Percentiles rank a stretch among this genome's conserved stretches.
phyloP scores from a whole-genome alignment of 2,797 vertebrate species.

The Chiroxiphia lanceolata region DNA sequence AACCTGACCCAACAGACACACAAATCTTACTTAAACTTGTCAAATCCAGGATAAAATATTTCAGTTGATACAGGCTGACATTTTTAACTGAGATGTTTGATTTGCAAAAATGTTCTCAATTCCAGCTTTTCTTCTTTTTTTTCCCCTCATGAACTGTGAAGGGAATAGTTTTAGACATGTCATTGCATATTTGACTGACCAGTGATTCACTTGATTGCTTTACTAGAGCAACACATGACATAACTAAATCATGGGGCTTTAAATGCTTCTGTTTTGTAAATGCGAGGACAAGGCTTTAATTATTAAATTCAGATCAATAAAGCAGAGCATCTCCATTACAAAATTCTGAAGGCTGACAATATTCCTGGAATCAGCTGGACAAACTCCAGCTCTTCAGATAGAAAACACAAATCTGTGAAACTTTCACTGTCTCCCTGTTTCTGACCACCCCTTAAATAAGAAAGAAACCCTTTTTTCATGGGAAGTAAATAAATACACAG shows the following conservation, averaged over 20 bases:
- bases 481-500: neutral
- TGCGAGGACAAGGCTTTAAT: neutral
- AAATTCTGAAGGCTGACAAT: neutral
- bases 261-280: neutral
- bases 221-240: neutral
- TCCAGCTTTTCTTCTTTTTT: neutral
- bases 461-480: neutral
- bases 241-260: neutral
- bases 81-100: conserved; percentile 25
- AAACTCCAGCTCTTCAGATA: neutral
- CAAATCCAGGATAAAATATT: neutral
- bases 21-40: conserved; percentile 58
- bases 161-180: neutral
- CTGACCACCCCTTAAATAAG: neutral
- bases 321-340: neutral
- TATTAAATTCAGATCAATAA: neutral
- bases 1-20: neutral
- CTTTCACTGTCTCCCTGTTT: neutral
- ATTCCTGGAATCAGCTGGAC: neutral
- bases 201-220: neutral
- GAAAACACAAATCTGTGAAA: neutral
- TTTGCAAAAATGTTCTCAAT: neutral
- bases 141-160: neutral
- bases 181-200: neutral
- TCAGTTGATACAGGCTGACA: neutral